Percentiles rank a stretch among this genome's conserved stretches.
phyloP scores from a whole-genome alignment of 1,140 invertebrate species.

The Zaprionus davidi region DNA sequence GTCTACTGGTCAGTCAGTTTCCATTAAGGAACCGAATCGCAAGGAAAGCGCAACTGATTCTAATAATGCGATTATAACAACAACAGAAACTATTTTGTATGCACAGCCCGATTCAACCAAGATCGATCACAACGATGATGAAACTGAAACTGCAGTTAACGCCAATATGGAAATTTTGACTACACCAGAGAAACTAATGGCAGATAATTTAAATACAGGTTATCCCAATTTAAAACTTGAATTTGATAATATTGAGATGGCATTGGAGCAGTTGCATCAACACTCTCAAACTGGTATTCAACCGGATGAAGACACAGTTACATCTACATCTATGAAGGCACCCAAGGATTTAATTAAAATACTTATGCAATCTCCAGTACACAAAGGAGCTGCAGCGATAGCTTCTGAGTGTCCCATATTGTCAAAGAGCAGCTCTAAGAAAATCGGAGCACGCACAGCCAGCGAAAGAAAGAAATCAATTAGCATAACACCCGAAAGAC shows the following conservation, averaged over 20 bases:
- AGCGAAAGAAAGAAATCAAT: neutral
- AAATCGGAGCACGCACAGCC: neutral
- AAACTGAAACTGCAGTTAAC: slow-evolving; percentile 19
- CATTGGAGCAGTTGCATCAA: slow-evolving; percentile 56
- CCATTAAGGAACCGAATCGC: neutral
- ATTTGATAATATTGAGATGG: slow-evolving; percentile 56
- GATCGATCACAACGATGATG: slow-evolving; percentile 57
- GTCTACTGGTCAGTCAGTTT: neutral
- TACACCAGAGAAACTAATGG: neutral
- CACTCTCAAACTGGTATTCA: slow-evolving; percentile 19
- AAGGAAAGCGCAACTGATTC: neutral
- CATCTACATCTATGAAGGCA: slow-evolving; percentile 59
- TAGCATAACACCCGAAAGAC: slow-evolving; percentile 5
- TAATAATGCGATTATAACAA: neutral
- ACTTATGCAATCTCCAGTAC: slow-evolving; percentile 44
- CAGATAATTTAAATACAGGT: neutral
- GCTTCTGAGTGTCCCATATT: neutral
- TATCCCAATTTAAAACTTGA: slow-evolving; percentile 40
- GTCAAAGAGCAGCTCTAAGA: slow-evolving; percentile 13
- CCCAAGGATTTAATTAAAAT: slow-evolving; percentile 42
- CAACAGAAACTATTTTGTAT: slow-evolving; percentile 40
- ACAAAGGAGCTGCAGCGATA: slow-evolving; percentile 1
- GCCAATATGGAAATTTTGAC: slow-evolving; percentile 16
- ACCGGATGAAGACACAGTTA: slow-evolving; percentile 63
- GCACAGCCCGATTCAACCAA: slow-evolving; percentile 67